Conservation (phyloP, 2,888 invertebrate species). For the Pterostichus niger region DNA sequence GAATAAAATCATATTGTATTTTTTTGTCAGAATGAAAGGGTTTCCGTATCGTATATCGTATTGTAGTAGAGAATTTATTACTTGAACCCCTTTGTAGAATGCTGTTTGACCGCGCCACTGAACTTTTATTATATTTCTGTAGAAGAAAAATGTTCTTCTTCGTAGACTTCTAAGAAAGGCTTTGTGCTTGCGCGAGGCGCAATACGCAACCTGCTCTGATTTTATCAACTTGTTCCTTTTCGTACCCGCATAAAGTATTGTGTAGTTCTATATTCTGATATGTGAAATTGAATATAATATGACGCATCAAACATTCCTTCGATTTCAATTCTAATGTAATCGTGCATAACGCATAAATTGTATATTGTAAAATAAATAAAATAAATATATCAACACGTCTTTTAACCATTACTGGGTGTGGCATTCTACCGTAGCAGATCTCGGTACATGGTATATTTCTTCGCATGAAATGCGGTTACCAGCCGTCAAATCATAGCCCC, state of each 20-base stretch:
- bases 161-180: constrained; percentile 39
- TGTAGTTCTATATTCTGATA: neutral
- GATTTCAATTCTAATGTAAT: too few relatives aligned
- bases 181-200: constrained; percentile 24
- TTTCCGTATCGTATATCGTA: constrained; percentile 51
- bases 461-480: too few relatives aligned
- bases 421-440: too few relatives aligned
- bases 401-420: too few relatives aligned
- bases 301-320: too few relatives aligned
- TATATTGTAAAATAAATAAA: too few relatives aligned
- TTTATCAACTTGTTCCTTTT: constrained; percentile 17
- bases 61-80: constrained; percentile 52
- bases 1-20: constrained; percentile 36
- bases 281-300: neutral
- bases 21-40: constrained; percentile 48
- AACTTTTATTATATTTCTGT: constrained; percentile 64
- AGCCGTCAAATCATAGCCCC: too few relatives aligned
- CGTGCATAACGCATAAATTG: too few relatives aligned
- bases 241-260: neutral
- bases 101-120: constrained; percentile 60
- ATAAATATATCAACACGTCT: too few relatives aligned
- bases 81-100: constrained; percentile 56
- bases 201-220: neutral
- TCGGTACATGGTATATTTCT: too few relatives aligned
- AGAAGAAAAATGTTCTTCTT: constrained; percentile 62